These are phyloP conservation scores for Andrena hattorfiana DNA, from an alignment of 2,888 invertebrate species.

Conservation along the genomic window DNA sequence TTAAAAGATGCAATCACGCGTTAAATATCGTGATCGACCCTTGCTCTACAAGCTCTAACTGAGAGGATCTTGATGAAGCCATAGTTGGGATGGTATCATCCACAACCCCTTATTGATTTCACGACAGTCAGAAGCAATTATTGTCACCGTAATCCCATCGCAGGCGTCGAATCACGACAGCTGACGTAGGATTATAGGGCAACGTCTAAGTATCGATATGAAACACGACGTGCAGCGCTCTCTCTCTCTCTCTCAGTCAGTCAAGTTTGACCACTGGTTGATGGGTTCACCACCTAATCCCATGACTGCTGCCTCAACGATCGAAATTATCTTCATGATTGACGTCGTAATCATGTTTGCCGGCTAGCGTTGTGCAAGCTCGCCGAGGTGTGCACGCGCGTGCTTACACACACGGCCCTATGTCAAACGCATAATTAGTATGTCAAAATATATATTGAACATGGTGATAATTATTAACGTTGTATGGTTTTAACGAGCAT, in stretches of 20 bases:
- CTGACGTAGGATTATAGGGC: conserved; percentile 45
- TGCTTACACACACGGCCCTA: not conserved
- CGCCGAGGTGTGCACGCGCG: not conserved
- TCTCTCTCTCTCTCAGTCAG: conserved; percentile 47
- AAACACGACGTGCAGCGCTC: conserved; percentile 38
- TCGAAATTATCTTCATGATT: conserved; percentile 65
- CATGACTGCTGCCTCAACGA: conserved; percentile 49
- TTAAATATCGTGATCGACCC: not conserved
- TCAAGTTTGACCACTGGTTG: conserved; percentile 57
- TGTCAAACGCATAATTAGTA: conserved; percentile 33
- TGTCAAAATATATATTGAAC: conserved; percentile 39
- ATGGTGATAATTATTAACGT: conserved; percentile 26
- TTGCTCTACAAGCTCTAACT: not conserved
- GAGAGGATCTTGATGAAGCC: not conserved
- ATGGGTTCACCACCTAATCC: conserved; percentile 55
- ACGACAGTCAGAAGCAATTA: conserved; percentile 43
- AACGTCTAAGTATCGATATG: conserved; percentile 63
- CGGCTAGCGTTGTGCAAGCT: not conserved
- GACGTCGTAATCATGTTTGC: conserved; percentile 30
- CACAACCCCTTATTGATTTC: conserved; percentile 41
- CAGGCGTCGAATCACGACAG: conserved; percentile 39
- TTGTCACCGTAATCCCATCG: conserved; percentile 42
- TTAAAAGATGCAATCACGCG: no score
- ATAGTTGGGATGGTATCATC: not conserved
- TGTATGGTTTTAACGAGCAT: not conserved